A percentile compares a stretch with the other conserved stretches of the same genome.
phyloP scores from a whole-genome alignment of 2,888 invertebrate genomes.

The Graphium colonna region DNA sequence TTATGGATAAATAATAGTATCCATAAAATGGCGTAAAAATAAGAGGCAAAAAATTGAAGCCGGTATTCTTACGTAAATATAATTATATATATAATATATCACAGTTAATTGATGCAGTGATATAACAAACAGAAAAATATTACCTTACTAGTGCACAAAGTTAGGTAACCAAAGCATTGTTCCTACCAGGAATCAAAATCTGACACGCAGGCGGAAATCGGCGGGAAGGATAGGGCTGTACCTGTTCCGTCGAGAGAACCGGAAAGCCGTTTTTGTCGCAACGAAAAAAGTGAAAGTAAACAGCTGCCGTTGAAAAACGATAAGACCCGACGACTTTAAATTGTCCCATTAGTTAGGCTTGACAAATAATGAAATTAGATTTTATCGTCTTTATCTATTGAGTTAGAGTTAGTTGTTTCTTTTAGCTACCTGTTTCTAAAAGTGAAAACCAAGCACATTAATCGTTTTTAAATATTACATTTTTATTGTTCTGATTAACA shows the following conservation, averaged over 20 bases:
- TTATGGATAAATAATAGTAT: too few relatives aligned
- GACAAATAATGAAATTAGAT: neutral
- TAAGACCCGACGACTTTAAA: neutral
- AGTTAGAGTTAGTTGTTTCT: neutral
- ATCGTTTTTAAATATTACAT: too few relatives aligned
- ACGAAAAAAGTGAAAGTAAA: conserved; percentile 21
- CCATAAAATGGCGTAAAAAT: too few relatives aligned
- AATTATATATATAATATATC: too few relatives aligned
- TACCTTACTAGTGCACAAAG: too few relatives aligned
- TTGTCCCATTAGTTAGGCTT: neutral
- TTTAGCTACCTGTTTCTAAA: too few relatives aligned
- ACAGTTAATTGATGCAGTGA: too few relatives aligned
- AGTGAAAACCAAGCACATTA: too few relatives aligned
- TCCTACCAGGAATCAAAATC: neutral
- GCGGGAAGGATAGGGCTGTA: conserved; percentile 16
- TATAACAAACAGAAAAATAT: too few relatives aligned
- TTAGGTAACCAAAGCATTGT: neutral
- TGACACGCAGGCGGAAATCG: conserved; percentile 12
- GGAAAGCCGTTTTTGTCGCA: conserved; percentile 16
- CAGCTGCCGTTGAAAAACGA: conserved; percentile 17
- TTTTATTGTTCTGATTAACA: too few relatives aligned
- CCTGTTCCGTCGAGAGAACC: conserved; percentile 19
- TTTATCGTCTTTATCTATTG: neutral
- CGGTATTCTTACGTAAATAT: too few relatives aligned
- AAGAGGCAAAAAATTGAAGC: too few relatives aligned